phyloP scores from a whole-genome alignment of 2,113 vertebrate genomes.

The Sciurus niger region DNA sequence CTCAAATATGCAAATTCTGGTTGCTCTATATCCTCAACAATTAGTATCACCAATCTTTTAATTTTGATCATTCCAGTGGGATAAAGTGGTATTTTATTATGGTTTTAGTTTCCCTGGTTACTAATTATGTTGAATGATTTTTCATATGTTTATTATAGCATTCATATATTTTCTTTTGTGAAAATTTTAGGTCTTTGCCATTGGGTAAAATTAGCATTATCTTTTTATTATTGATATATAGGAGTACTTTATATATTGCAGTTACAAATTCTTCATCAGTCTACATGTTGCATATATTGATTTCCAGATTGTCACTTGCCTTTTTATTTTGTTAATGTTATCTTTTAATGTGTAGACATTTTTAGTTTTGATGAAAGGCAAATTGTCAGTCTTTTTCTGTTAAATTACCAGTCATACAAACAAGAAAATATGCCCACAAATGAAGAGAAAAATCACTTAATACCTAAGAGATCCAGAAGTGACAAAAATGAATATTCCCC shows the following conservation, averaged over 20 bases:
- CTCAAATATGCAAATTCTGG: background rate
- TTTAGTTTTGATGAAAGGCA: conserved; percentile 31
- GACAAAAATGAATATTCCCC: background rate
- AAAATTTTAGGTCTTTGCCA: background rate
- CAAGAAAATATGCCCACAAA: conserved; percentile 13
- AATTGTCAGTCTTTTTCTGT: background rate
- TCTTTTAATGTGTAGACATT: background rate
- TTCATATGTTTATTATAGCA: background rate
- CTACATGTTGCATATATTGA: background rate
- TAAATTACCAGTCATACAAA: background rate
- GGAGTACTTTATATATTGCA: background rate
- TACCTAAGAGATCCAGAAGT: background rate
- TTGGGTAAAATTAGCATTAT: background rate
- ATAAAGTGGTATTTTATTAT: background rate
- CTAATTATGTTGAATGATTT: background rate
- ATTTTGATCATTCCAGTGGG: background rate
- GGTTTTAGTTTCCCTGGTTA: background rate
- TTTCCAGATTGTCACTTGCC: background rate
- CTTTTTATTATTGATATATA: background rate
- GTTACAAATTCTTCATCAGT: background rate
- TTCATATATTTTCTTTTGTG: conserved; percentile 21
- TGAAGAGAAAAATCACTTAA: background rate
- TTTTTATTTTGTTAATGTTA: conserved; percentile 17
- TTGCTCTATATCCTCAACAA: background rate
- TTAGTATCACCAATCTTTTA: background rate